Base-by-base conservation (phyloP, 2,797 vertebrate genomes). In the Trachurus trachurus region DNA sequence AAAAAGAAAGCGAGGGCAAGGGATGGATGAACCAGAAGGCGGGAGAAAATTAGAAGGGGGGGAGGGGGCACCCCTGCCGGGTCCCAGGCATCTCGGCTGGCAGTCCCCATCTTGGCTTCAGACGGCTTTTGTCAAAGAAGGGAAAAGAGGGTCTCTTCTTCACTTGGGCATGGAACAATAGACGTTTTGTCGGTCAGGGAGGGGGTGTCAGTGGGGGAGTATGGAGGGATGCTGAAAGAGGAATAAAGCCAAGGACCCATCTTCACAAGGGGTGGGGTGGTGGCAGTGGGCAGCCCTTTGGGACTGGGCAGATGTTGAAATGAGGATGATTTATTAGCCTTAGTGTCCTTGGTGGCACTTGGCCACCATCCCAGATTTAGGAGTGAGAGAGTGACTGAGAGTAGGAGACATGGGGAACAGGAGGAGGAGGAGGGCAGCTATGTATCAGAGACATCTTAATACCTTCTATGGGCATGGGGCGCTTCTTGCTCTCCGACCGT, bases 301-400 rank as follows among this genome's bases (percentile, higher is more conserved):
- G 90, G 95, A 94, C 88, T 90, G 94, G 95, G 96, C 97, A 97
- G 96, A 98, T 97, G 97, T 96, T 96, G 96, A 96, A 94, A 96
- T 82, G 89, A 95, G 95, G 95, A 96, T 97, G 97, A 99, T 98
- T 98, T 97, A 98, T 97, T 95, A 96, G 95, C 96, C 92, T 88
- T 85, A 80, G 95, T 96, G 96, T 97, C 97, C 96, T 96, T 88
- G 70, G 95, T 97, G 97, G 97, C 96, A 96, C 94, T 97, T 98
- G 97, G 97, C 96, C 88, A 94, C 94, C 95, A 95, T 97, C 97
- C 97, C 97, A 98, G 96, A 96, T 88, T 93, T 90, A 84, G 87
- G 75, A 90, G 77, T 76, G 86, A 89, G 90, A 86, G 91, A 80
- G 72, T 80, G 60, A 84, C 92, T 89, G 91, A 91, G 92, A 85